A percentile compares a stretch with the other conserved stretches of the same genome.
Evolutionary conservation across 1,140 invertebrate species (phyloP).

Genomic region (Bilobella aurantiaca): DNA sequence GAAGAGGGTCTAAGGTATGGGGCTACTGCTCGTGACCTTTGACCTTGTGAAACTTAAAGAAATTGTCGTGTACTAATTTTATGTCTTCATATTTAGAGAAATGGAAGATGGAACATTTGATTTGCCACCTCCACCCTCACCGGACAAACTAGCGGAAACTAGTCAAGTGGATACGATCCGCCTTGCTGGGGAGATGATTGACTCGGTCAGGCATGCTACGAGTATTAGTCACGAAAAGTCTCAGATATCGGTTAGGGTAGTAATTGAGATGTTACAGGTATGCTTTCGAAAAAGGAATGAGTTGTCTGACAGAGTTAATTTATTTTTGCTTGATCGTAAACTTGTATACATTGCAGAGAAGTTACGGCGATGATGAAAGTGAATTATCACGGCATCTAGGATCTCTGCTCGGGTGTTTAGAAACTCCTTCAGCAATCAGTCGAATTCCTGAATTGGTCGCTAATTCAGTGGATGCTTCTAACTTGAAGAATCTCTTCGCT

Average conservation of each 20-base stretch:
- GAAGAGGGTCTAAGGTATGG: too few species aligned
- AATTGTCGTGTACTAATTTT: too few species aligned
- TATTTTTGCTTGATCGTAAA: neutral
- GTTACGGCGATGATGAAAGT: neutral
- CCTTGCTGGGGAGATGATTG: slow-evolving; percentile 37
- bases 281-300: neutral
- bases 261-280: slow-evolving; percentile 45
- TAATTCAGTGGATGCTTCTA: slow-evolving; percentile 63
- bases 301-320: neutral
- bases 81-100: too few species aligned
- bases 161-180: too few species aligned
- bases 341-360: too few species aligned
- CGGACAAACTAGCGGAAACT: too few species aligned
- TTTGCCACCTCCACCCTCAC: too few species aligned
- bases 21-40: too few species aligned
- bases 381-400: neutral
- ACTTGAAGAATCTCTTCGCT: slow-evolving; percentile 65
- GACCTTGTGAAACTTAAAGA: too few species aligned
- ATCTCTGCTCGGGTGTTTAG: slow-evolving; percentile 9
- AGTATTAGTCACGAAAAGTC: slow-evolving; percentile 77
- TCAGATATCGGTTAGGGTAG: slow-evolving; percentile 66
- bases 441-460: slow-evolving; percentile 41
- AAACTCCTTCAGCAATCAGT: slow-evolving; percentile 34
- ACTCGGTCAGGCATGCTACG: slow-evolving; percentile 61
- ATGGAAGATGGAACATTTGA: too few species aligned